phyloP scores from a whole-genome alignment of 2,113 vertebrate genomes.

The Pao palembangensis region DNA sequence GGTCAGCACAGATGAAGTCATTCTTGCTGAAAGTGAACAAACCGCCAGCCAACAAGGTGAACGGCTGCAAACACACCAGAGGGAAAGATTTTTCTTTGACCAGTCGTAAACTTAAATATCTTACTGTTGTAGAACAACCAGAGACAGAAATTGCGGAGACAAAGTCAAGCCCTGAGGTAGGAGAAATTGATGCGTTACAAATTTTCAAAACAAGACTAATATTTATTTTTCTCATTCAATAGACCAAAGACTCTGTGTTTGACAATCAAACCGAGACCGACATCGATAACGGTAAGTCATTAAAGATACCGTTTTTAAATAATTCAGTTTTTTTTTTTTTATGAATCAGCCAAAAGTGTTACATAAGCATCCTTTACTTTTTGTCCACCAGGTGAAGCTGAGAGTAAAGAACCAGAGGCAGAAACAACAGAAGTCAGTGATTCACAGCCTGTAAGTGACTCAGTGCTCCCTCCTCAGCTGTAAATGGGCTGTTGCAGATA shows the following conservation, averaged over 20 bases:
- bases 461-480: neutral
- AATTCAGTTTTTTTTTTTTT: too few species aligned
- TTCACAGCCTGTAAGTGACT: conserved; percentile 25
- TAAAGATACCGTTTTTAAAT: too few species aligned
- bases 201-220: neutral
- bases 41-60: conserved; percentile 29
- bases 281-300: conserved; percentile 18
- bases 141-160: conserved; percentile 12
- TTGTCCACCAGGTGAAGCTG: conserved; percentile 34
- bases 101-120: neutral
- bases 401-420: conserved; percentile 29
- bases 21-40: conserved; percentile 2
- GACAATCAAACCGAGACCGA: conserved; percentile 25
- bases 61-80: neutral
- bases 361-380: neutral
- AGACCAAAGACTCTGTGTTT: conserved; percentile 20
- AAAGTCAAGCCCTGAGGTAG: conserved; percentile 20
- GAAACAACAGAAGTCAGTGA: conserved; percentile 14
- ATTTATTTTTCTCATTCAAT: neutral
- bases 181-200: neutral
- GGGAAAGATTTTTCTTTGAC: neutral
- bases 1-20: neutral
- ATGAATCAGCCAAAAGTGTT: neutral
- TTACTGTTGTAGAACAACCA: conserved; percentile 38
- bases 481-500: neutral